phyloP scores from a whole-genome alignment of 35 echinoderm and acorn worm species.

The Chiridota heheva region DNA sequence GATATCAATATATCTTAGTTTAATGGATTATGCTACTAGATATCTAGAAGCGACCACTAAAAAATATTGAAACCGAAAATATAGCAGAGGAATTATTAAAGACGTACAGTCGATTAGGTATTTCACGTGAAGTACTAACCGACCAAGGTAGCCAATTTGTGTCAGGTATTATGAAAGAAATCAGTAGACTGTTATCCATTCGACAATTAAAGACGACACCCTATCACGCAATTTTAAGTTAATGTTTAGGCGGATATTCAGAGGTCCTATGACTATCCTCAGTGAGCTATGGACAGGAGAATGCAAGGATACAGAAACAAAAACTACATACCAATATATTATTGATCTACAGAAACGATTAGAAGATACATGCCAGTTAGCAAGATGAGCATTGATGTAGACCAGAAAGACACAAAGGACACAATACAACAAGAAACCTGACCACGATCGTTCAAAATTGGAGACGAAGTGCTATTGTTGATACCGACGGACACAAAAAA shows the following conservation, averaged over 20 bases:
- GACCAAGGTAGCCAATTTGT: constrained; percentile 49
- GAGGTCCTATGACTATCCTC: constrained; percentile 41
- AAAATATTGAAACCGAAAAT: constrained; percentile 22
- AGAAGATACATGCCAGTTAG: constrained; percentile 22
- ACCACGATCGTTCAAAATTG: constrained; percentile 12
- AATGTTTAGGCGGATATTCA: constrained; percentile 20
- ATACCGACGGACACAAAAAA: constrained; percentile 52
- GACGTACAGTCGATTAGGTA: constrained; percentile 38
- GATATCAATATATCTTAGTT: constrained; percentile 26
- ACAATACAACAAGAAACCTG: constrained; percentile 36
- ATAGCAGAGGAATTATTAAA: constrained; percentile 38
- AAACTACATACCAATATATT: constrained; percentile 47
- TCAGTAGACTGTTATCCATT: constrained; percentile 34
- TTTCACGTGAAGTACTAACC: constrained; percentile 37
- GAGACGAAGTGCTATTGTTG: constrained; percentile 55
- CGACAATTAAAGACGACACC: constrained; percentile 13
- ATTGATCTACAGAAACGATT: constrained; percentile 26
- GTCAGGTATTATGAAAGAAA: constrained; percentile 53
- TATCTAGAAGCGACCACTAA: constrained; percentile 47
- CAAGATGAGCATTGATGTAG: too few species aligned
- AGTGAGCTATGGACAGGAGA: constrained; percentile 32
- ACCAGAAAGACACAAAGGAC: background rate
- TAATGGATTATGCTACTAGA: constrained; percentile 56
- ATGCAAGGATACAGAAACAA: background rate
- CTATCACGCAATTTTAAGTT: constrained; percentile 46